These are phyloP conservation scores for Stegophylla sp. DNA, from an alignment of 2,888 invertebrate genomes.

Conservation along the genomic window DNA sequence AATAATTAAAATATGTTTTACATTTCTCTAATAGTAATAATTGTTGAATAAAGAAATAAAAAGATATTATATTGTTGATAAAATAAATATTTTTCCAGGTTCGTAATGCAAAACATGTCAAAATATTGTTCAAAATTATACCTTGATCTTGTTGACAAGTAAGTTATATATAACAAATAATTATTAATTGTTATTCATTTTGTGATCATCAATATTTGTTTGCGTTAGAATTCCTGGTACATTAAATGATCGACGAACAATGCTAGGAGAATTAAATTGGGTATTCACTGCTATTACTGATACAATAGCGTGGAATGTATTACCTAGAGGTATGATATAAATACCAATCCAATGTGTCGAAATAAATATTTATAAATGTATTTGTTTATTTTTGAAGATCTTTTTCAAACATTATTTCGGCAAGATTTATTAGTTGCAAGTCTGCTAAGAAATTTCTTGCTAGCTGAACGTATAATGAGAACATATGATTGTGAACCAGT, in stretches of 20 bases:
- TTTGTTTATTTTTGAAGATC: slow-evolving; percentile 68
- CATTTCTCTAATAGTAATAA: background rate
- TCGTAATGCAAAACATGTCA: slow-evolving; percentile 83
- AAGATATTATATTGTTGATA: background rate
- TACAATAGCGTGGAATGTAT: slow-evolving; percentile 98
- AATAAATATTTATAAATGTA: no score
- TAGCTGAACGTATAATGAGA: slow-evolving; percentile 94
- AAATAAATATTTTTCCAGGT: slow-evolving; percentile 66
- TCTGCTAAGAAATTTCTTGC: slow-evolving; percentile 93
- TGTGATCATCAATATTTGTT: slow-evolving; percentile 41
- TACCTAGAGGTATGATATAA: slow-evolving; percentile 78
- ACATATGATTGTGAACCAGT: slow-evolving; percentile 98
- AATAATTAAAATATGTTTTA: no score
- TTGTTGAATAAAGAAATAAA: background rate
- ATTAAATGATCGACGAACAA: slow-evolving; percentile 90
- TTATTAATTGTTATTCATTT: slow-evolving; percentile 29
- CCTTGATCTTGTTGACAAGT: slow-evolving; percentile 90
- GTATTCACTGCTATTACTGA: slow-evolving; percentile 99
- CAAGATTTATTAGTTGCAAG: slow-evolving; percentile 98
- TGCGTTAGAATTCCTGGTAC: slow-evolving; percentile 86
- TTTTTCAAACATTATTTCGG: slow-evolving; percentile 95
- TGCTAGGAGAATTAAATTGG: slow-evolving; percentile 99
- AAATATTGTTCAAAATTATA: slow-evolving; percentile 83
- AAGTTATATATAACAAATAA: slow-evolving; percentile 63
- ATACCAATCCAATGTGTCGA: no score